Conservation (phyloP, 2,888 invertebrate species). For the Sabatieria punctata region DNA sequence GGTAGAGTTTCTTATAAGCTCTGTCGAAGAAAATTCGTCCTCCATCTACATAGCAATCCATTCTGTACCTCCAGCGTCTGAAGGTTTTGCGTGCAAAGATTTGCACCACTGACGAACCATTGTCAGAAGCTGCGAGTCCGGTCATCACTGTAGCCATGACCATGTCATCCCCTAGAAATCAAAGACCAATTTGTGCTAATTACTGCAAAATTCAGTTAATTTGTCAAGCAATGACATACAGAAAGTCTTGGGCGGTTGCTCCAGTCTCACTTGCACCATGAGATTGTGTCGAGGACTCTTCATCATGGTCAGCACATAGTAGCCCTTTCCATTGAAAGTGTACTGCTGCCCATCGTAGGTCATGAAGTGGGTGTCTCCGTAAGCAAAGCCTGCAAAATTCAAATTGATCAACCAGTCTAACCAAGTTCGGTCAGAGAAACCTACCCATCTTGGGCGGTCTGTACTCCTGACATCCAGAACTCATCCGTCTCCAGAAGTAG, state of each 20-base stretch:
- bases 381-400: constrained; percentile 49
- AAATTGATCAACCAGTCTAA: too few species aligned
- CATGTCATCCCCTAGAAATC: neutral
- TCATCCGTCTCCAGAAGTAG: constrained; percentile 69
- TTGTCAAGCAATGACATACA: too few species aligned
- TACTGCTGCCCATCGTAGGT: constrained; percentile 76
- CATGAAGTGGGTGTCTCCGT: constrained; percentile 83
- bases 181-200: too few species aligned
- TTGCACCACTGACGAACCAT: constrained; percentile 63
- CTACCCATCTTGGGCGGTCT: constrained; percentile 63
- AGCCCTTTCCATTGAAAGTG: constrained; percentile 83
- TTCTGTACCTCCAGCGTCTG: constrained; percentile 69
- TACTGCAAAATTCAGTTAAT: too few species aligned
- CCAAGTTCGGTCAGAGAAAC: too few species aligned
- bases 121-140: constrained; percentile 50
- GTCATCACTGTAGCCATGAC: constrained; percentile 20
- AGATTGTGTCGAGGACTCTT: constrained; percentile 16
- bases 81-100: constrained; percentile 61
- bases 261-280: constrained; percentile 21
- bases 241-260: constrained; percentile 21
- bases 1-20: constrained; percentile 66
- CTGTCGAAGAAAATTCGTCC: constrained; percentile 70
- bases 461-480: constrained; percentile 87
- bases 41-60: constrained; percentile 75
- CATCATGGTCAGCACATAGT: constrained; percentile 52